Conservation (phyloP, 2,113 vertebrate species). For the Hemibagrus wyckioides region DNA sequence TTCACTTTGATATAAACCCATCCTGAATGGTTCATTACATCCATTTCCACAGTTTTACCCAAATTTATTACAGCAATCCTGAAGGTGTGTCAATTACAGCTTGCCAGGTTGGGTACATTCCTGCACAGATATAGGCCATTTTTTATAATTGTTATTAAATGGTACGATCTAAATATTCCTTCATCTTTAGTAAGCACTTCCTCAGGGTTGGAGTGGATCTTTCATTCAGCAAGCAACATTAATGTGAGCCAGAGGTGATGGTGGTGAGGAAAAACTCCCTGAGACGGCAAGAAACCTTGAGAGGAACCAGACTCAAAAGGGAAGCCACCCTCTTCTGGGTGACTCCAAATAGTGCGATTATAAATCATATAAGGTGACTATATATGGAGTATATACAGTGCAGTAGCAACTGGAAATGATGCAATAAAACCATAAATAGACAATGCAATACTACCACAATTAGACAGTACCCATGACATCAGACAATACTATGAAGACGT, state of each 20-base stretch:
- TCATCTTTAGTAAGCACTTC: not conserved
- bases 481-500: no score
- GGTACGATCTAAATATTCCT: not conserved
- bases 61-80: not conserved
- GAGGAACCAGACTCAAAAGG: not conserved
- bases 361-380: no score
- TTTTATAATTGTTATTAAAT: not conserved
- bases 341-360: not conserved
- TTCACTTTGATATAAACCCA: slow-evolving; percentile 16
- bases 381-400: no score
- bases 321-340: not conserved
- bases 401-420: no score
- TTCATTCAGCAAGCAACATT: not conserved
- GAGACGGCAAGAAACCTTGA: not conserved
- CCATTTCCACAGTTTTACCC: not conserved
- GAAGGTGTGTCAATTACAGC: not conserved
- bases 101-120: not conserved
- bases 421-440: no score
- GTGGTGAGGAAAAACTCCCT: not conserved
- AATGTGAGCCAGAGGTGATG: no score
- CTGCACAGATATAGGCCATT: not conserved
- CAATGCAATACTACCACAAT: no score
- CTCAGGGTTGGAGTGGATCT: not conserved
- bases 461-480: no score
- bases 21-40: not conserved